Percentiles rank a stretch among this genome's conserved stretches.
These are phyloP conservation scores for Semaprochilodus insignis DNA, from an alignment of 2,797 vertebrate genomes.

Conservation along the genomic window DNA sequence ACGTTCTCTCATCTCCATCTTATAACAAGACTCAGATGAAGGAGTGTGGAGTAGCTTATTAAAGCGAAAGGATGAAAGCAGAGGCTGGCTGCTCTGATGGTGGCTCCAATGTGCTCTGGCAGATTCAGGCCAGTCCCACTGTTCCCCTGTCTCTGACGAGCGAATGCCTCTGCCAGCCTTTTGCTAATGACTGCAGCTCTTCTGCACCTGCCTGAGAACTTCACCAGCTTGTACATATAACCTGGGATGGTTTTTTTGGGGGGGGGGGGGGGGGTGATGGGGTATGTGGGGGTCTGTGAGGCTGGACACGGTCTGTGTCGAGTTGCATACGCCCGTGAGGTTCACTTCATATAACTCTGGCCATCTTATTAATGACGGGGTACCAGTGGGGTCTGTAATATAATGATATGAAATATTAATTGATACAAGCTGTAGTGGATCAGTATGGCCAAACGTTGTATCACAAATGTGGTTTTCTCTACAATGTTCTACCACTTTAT, in stretches of 20 bases:
- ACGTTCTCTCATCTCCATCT: background rate
- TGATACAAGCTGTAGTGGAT: no score
- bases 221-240: background rate
- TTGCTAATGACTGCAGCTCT: background rate
- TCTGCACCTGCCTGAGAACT: background rate
- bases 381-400: no score
- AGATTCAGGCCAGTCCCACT: constrained; percentile 72
- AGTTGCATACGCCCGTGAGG: no score
- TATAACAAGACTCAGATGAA: constrained; percentile 5
- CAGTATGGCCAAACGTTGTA: no score
- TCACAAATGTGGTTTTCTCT: no score
- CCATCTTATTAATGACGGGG: no score
- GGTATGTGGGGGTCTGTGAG: no score
- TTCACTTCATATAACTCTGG: no score
- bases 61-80: constrained; percentile 4
- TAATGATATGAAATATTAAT: no score
- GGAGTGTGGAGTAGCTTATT: background rate
- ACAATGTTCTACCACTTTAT: no score
- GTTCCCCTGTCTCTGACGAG: constrained; percentile 42
- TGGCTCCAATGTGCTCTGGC: constrained; percentile 59
- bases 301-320: no score
- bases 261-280: no score
- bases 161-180: background rate
- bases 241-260: background rate
- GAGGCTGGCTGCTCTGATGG: constrained; percentile 27